Evolutionary conservation across 2,888 invertebrate genomes (phyloP).

Genomic region (Lasioglossum villosulum): DNA sequence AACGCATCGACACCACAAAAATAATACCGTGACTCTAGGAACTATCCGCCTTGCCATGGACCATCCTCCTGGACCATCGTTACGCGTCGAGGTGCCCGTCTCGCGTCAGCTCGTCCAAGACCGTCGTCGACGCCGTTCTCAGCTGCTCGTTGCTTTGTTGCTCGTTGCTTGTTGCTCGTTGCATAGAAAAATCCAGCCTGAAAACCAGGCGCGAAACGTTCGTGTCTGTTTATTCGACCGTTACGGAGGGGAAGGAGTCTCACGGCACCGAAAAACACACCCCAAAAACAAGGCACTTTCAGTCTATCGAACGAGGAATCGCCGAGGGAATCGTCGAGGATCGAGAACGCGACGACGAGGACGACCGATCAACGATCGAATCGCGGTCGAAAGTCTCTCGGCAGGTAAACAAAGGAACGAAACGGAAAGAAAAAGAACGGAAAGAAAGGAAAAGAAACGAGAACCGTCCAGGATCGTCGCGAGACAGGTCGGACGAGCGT

Average conservation of each 20-base stretch:
- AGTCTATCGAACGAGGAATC: conserved; percentile 75
- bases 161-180: neutral
- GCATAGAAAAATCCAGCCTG: neutral
- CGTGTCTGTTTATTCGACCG: neutral
- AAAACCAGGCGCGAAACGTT: neutral
- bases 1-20: conserved; percentile 82
- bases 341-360: conserved; percentile 28
- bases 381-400: conserved; percentile 19
- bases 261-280: conserved; percentile 54
- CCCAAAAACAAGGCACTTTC: conserved; percentile 78
- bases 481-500: neutral
- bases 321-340: conserved; percentile 57
- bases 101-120: neutral
- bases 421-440: neutral
- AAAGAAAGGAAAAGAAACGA: neutral
- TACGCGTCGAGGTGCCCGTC: conserved; percentile 52
- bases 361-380: conserved; percentile 21
- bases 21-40: conserved; percentile 84
- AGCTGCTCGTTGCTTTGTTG: neutral
- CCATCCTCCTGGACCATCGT: conserved; percentile 57
- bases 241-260: conserved; percentile 8
- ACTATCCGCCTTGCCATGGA: conserved; percentile 79
- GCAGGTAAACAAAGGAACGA: conserved; percentile 1
- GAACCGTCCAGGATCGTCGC: neutral
- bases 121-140: neutral